phyloP scores from a whole-genome alignment of 1,140 invertebrate species.

The Zaprionus ghesquierei region DNA sequence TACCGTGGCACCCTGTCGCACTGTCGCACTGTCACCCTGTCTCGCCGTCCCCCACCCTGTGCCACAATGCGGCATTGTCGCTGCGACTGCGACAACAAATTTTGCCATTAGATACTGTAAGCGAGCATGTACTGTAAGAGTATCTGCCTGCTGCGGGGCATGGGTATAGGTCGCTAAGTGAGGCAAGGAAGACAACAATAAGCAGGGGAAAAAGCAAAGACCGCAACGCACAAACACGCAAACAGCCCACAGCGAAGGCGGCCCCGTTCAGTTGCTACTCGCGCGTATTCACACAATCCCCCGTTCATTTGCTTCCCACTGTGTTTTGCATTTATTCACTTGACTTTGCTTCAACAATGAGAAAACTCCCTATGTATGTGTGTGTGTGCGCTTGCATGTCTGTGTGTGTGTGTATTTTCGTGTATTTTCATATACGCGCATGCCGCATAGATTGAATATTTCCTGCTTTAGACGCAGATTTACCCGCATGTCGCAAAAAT shows the following conservation, averaged over 20 bases:
- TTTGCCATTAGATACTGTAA: constrained; percentile 74
- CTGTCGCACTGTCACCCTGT: neutral
- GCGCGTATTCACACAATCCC: neutral
- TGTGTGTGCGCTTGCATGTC: neutral
- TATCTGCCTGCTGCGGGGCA: constrained; percentile 32
- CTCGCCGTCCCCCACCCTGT: neutral
- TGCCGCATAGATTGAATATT: constrained; percentile 76
- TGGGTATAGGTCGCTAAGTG: neutral
- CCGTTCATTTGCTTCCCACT: constrained; percentile 59
- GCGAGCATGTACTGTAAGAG: constrained; percentile 49
- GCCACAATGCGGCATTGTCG: constrained; percentile 5
- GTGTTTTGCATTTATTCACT: constrained; percentile 75
- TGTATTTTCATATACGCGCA: constrained; percentile 25
- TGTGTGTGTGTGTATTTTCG: neutral
- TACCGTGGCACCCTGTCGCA: neutral
- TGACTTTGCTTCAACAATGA: constrained; percentile 75
- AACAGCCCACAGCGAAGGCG: constrained; percentile 9
- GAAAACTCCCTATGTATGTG: constrained; percentile 25
- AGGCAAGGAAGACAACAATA: neutral
- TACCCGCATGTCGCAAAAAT: constrained; percentile 45
- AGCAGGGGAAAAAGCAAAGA: neutral
- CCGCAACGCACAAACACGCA: constrained; percentile 21
- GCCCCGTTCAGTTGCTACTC: neutral
- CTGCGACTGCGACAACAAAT: constrained; percentile 61
- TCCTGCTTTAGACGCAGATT: constrained; percentile 67